Evolutionary conservation across 2,888 invertebrate genomes (phyloP), one percentile per base, ranked within the genome.

Genomic region (Lysandra bellargus): DNA sequence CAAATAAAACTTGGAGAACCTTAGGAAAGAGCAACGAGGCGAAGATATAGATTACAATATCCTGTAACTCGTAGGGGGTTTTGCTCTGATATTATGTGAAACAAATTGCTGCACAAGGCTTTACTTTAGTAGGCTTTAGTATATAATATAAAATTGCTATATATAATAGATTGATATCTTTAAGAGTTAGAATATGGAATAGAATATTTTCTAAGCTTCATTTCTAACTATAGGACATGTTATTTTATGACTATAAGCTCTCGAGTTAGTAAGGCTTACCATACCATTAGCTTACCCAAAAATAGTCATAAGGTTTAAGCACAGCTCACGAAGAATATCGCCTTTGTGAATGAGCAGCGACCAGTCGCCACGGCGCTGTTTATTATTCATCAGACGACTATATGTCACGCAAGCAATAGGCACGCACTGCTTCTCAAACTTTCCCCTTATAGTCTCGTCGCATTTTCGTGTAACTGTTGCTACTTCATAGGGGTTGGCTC

Each of bases 371-470:
- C 88, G 85, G 88, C 86, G 88, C 91, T 92, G 92, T 92, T 93
- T 92, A 93, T 93, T 93, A 93, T 93, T 93, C 93, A 93, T 93
- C 91, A 92, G 92, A 91, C 90, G 92, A 89, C 87, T 88, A 89
- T 90, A 89, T 89, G 91, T 92, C 93, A 93, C 93, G 93, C 93
- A 90, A 92, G 87, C 87, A 85, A 14, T 85, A 86, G 87, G 91
- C 92, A 92, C 93, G 92, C 92, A 91, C 91, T 88, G 86, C 87
- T 90, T 90, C 92, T 90, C 87, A 90, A 92, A 91, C 90, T 90
- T 91, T 88, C 84, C 86, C 86, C 84, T 33, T 33, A 33, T 14
- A 33, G 33, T 37, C 69, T 69, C 69, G 1, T 33, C 33, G 30
- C 64, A 23, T 61, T 61, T 61, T 23, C 60, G n/a, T 61, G 60